Percentiles rank a stretch among this genome's conserved stretches.
These are phyloP conservation scores for Herpetotheres cachinnans DNA, from an alignment of 2,113 vertebrate genomes.

Conservation along the genomic window DNA sequence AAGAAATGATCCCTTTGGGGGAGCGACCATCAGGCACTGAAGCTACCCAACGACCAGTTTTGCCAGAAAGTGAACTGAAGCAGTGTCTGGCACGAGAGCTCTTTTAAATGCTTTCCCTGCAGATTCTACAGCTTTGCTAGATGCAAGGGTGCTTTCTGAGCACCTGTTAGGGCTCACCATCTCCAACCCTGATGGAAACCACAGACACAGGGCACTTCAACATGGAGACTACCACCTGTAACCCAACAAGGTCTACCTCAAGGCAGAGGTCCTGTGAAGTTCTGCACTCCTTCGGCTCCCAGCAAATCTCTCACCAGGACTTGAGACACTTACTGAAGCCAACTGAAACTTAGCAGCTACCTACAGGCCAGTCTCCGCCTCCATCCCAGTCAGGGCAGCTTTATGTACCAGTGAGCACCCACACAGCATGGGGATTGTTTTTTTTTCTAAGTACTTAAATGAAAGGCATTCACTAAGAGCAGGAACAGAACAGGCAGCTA, in stretches of 20 bases:
- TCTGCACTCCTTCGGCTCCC: background rate
- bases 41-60: background rate
- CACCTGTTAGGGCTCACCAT: accelerated
- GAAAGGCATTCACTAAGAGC: background rate
- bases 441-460: background rate
- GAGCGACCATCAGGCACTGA: background rate
- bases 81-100: background rate
- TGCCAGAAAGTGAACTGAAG: background rate
- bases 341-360: background rate
- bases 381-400: background rate
- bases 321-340: background rate
- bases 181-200: background rate
- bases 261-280: background rate
- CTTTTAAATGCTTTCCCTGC: background rate
- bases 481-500: background rate
- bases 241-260: background rate
- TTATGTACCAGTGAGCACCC: background rate
- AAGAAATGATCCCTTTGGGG: background rate
- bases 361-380: background rate
- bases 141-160: background rate
- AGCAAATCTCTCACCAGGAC: background rate
- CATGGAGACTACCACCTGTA: background rate
- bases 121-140: background rate
- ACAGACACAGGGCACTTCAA: background rate
- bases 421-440: background rate